These are phyloP conservation scores for Recurvirostra avosetta DNA, from an alignment of 2,113 vertebrate species.

Conservation along the genomic window DNA sequence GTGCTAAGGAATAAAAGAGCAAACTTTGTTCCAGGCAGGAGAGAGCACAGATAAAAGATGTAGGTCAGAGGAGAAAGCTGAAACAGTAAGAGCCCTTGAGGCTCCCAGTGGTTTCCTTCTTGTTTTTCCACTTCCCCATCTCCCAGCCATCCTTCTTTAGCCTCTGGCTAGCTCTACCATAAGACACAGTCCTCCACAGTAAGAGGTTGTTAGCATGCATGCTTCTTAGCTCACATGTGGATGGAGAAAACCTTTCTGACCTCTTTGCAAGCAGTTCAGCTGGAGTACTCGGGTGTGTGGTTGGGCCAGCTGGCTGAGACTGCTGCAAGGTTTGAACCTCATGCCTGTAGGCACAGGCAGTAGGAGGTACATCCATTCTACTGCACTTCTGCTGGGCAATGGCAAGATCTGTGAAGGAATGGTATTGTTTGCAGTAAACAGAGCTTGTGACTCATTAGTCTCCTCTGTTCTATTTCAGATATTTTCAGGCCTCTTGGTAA, in stretches of 20 bases:
- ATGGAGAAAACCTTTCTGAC: background rate
- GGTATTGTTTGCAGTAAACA: background rate
- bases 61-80: background rate
- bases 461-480: conserved; percentile 49
- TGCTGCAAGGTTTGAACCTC: background rate
- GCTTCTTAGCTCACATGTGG: background rate
- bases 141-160: background rate
- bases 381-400: background rate
- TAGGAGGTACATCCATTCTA: background rate
- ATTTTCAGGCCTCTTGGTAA: conserved; percentile 72
- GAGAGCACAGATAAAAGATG: background rate
- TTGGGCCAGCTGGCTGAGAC: background rate
- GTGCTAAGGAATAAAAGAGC: background rate
- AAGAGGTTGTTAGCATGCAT: background rate
- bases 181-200: background rate
- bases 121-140: background rate
- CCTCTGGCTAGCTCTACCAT: background rate
- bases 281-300: background rate
- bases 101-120: background rate
- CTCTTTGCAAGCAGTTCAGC: background rate
- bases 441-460: background rate
- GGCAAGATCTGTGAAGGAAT: background rate
- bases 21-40: background rate
- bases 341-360: background rate
- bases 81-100: background rate